Percentiles rank a stretch among this genome's conserved stretches.
phyloP scores from a whole-genome alignment of 2,113 vertebrate species.

The Tapirus terrestris region DNA sequence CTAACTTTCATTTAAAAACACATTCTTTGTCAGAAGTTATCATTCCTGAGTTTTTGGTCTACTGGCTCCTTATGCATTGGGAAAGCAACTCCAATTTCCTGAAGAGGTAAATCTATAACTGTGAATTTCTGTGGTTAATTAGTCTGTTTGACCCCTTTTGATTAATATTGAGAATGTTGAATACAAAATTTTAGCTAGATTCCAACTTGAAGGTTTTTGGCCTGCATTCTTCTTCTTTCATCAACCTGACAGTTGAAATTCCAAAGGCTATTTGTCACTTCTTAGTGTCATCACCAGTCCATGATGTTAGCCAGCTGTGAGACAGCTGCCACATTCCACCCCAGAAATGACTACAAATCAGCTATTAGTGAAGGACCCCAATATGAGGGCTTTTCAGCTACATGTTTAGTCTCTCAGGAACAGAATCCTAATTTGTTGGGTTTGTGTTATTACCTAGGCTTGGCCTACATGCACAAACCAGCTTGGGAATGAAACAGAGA shows the following conservation, averaged over 20 bases:
- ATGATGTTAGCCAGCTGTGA: neutral
- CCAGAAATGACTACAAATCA: conserved; percentile 41
- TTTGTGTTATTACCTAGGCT: conserved; percentile 45
- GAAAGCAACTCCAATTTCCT: neutral
- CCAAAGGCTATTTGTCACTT: conserved; percentile 39
- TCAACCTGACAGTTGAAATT: conserved; percentile 59
- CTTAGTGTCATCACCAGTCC: neutral
- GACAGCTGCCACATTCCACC: conserved; percentile 21
- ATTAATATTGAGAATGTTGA: neutral
- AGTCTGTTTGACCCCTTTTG: neutral
- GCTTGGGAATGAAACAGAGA: conserved; percentile 73
- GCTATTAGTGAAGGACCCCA: neutral
- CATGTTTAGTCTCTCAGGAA: conserved; percentile 34
- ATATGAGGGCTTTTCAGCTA: neutral
- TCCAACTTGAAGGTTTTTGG: neutral
- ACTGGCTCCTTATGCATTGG: neutral
- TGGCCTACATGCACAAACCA: conserved; percentile 55
- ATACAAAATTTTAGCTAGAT: conserved; percentile 45
- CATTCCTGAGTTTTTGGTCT: neutral
- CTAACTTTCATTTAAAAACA: conserved; percentile 16
- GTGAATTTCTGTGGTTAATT: conserved; percentile 17
- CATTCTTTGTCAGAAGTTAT: neutral
- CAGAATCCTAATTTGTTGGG: conserved; percentile 38
- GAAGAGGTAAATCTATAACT: neutral
- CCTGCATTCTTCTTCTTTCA: neutral